A percentile compares a stretch with the other conserved stretches of the same genome.
These are phyloP conservation scores for Marmota monax DNA, from an alignment of 2,113 vertebrate species.

Conservation along the genomic window DNA sequence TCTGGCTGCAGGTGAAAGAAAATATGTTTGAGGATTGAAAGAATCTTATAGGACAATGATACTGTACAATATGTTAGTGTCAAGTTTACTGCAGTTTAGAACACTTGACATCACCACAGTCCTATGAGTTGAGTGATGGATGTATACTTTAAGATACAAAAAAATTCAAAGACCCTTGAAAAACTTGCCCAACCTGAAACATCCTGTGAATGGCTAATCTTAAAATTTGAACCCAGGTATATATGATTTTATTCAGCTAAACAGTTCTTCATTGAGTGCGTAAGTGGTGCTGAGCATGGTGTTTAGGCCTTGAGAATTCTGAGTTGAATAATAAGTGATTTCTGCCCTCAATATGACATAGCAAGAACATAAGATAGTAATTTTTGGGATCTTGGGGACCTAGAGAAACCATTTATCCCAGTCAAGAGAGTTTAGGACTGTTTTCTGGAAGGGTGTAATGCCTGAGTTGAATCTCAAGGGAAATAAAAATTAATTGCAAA, in stretches of 20 bases:
- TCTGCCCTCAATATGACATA: neutral
- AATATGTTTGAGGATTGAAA: slow-evolving; percentile 15
- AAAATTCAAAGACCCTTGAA: neutral
- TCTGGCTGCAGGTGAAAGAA: neutral
- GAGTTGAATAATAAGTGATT: neutral
- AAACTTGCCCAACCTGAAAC: slow-evolving; percentile 9
- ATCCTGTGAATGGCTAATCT: neutral
- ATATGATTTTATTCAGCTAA: slow-evolving; percentile 34
- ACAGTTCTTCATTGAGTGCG: neutral
- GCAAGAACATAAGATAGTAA: neutral
- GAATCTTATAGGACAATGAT: neutral
- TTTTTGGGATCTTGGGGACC: neutral
- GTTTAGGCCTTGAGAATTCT: neutral
- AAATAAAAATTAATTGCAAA: neutral
- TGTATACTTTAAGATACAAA: neutral
- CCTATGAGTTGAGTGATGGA: neutral
- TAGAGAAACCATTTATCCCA: neutral
- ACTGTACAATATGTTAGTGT: neutral
- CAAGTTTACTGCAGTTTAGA: neutral
- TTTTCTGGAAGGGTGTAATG: neutral
- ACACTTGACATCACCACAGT: neutral
- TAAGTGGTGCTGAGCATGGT: neutral
- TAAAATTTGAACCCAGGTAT: neutral
- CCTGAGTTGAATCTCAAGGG: neutral
- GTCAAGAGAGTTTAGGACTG: neutral